Evolutionary conservation across 2,888 invertebrate genomes (phyloP).

Genomic region (Shargacucullia verbasci): DNA sequence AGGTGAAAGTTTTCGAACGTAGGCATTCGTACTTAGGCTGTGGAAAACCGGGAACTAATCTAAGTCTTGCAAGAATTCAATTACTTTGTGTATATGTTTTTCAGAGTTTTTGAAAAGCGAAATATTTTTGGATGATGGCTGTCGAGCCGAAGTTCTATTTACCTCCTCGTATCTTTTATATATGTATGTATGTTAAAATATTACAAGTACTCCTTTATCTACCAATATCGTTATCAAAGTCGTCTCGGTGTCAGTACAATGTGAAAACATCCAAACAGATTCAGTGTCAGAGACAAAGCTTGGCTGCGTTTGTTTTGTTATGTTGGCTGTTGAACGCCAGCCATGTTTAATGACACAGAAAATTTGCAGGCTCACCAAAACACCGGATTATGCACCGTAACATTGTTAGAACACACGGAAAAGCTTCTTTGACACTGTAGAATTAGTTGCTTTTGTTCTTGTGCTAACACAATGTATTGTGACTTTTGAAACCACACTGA

Average conservation of each 20-base stretch:
- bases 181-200: too few relatives aligned
- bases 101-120: slow-evolving; percentile 19
- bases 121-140: neutral
- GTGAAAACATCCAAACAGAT: slow-evolving; percentile 44
- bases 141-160: too few relatives aligned
- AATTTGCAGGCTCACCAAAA: slow-evolving; percentile 73
- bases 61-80: slow-evolving; percentile 36
- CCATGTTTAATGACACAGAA: slow-evolving; percentile 78
- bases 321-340: slow-evolving; percentile 55
- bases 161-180: too few relatives aligned
- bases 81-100: slow-evolving; percentile 28
- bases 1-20: slow-evolving; percentile 68
- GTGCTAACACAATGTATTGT: too few relatives aligned
- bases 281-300: slow-evolving; percentile 67
- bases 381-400: slow-evolving; percentile 74
- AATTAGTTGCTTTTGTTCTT: neutral
- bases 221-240: too few relatives aligned
- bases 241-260: too few relatives aligned
- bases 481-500: too few relatives aligned
- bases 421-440: slow-evolving; percentile 42
- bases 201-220: too few relatives aligned
- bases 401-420: slow-evolving; percentile 63
- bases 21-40: slow-evolving; percentile 41
- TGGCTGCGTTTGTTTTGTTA: slow-evolving; percentile 60
- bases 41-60: slow-evolving; percentile 60